Percentiles rank a stretch among this genome's conserved stretches.
These are phyloP conservation scores for Tiliqua scincoides DNA, from an alignment of 2,113 vertebrate species.

Conservation along the genomic window DNA sequence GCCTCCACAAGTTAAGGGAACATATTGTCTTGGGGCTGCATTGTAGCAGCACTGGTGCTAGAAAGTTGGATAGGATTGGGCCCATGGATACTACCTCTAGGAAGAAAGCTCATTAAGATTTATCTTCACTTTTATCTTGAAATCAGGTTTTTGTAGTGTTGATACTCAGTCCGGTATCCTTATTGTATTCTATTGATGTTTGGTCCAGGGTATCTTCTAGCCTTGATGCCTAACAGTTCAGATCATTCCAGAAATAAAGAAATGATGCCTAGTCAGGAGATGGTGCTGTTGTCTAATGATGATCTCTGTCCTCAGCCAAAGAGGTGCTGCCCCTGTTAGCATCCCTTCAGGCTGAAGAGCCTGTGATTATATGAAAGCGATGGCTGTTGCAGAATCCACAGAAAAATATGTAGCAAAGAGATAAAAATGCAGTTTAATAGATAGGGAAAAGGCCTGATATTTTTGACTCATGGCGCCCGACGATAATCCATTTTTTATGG, in stretches of 20 bases:
- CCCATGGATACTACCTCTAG: too few relatives aligned
- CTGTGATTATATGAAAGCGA: background rate
- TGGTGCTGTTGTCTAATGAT: background rate
- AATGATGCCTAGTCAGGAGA: slow-evolving; percentile 8
- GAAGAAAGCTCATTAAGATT: background rate
- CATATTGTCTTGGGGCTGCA: too few relatives aligned
- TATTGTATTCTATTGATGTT: background rate
- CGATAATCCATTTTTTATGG: slow-evolving; percentile 58
- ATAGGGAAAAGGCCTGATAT: background rate
- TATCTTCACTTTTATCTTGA: fast-evolving
- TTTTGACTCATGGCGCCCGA: slow-evolving; percentile 5
- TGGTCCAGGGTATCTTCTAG: background rate
- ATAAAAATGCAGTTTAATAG: slow-evolving; percentile 16
- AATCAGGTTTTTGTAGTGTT: background rate
- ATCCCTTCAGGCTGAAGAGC: background rate
- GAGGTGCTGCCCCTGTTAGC: slow-evolving; percentile 4
- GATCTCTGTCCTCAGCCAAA: slow-evolving; percentile 25
- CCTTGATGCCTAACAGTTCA: fast-evolving
- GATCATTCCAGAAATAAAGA: slow-evolving; percentile 4
- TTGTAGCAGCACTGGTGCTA: too few relatives aligned
- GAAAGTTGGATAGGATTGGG: too few relatives aligned
- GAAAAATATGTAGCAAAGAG: background rate
- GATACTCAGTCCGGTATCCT: background rate
- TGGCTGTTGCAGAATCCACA: background rate
- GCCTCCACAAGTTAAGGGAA: too few relatives aligned